Evolutionary conservation across 2,113 vertebrate genomes (phyloP).

Genomic region (Gadus macrocephalus): DNA sequence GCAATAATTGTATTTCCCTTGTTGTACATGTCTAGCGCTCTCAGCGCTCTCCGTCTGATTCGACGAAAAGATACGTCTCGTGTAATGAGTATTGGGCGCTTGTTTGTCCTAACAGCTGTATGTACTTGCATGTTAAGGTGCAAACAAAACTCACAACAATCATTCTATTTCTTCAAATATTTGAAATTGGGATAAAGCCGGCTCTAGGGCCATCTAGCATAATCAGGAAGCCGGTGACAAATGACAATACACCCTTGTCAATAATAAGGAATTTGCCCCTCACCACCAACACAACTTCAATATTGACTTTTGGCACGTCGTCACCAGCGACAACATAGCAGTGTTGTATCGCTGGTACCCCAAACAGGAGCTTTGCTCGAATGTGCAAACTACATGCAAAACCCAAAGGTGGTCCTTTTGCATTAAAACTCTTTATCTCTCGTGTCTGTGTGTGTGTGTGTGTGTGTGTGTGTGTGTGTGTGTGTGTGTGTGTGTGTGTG

Average conservation of each 20-base stretch:
- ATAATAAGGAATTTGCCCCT: constrained; percentile 45
- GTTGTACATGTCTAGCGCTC: constrained; percentile 47
- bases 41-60: background rate
- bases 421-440: background rate
- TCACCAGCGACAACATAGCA: constrained; percentile 17
- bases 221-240: constrained; percentile 54
- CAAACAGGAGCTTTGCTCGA: constrained; percentile 14
- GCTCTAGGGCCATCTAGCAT: constrained; percentile 16
- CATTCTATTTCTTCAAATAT: constrained; percentile 62
- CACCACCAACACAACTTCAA: constrained; percentile 60
- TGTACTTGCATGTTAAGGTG: constrained; percentile 53
- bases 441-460: background rate
- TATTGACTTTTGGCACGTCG: constrained; percentile 51
- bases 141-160: constrained; percentile 44
- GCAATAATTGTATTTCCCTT: constrained; percentile 28
- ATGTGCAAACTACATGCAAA: constrained; percentile 16
- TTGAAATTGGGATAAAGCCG: constrained; percentile 58
- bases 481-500: too few species aligned
- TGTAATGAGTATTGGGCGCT: constrained; percentile 50
- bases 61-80: constrained; percentile 19
- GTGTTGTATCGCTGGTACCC: too few species aligned
- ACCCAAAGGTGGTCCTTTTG: background rate
- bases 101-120: constrained; percentile 19
- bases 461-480: too few species aligned
- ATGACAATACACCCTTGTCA: constrained; percentile 38